Evolutionary conservation across 1,140 invertebrate species (phyloP), one percentile per base, ranked within the genome.

Genomic region (Callitettix versicolor): DNA sequence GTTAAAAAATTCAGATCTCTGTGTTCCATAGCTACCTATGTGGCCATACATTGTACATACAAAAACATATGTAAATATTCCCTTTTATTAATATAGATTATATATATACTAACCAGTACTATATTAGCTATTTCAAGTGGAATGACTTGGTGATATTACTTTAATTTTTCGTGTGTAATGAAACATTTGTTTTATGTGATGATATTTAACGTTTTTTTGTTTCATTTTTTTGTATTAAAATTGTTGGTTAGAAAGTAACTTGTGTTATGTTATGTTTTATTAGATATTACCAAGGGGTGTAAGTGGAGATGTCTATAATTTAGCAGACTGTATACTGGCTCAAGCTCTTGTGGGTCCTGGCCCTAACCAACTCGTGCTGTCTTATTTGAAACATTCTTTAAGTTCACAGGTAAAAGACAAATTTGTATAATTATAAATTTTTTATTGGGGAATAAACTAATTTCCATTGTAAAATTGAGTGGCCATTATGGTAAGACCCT

Each of bases 271-370:
- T 36, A 5, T 36, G 5, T 42, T 24, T 57, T 55, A 64, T 21
- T 48, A 80, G 78, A 80, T 88, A 60, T 68, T 91, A 58, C 88
- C 88, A 1, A 69, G 87, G 68, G 88, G 89, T 30, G 88, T 92
- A 1, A 89, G 86, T 64, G 90, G 90, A 15, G 90, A 93, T 78
- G 84, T 91, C 1, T 92, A 92, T 67, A 91, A 92, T 72, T 72
- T 95, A 57, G 87, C 90, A 38, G 91, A 95, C 68, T 91, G 90
- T 69, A 88, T 97, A 58, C 73, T 96, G 21, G 87, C 94, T 66
- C 91, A 95, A 71, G 91, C 91, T 0, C 76, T 95, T 58, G 88
- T 94, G 50, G 92, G 91, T 53, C 88, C 87, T 40, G 89, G 86
- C 22, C 92, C 92, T 2, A 95, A 95, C 73, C 80, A 86, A 64